These are phyloP conservation scores for Harlomillsia oculata DNA, from an alignment of 1,140 invertebrate species.

Conservation along the genomic window DNA sequence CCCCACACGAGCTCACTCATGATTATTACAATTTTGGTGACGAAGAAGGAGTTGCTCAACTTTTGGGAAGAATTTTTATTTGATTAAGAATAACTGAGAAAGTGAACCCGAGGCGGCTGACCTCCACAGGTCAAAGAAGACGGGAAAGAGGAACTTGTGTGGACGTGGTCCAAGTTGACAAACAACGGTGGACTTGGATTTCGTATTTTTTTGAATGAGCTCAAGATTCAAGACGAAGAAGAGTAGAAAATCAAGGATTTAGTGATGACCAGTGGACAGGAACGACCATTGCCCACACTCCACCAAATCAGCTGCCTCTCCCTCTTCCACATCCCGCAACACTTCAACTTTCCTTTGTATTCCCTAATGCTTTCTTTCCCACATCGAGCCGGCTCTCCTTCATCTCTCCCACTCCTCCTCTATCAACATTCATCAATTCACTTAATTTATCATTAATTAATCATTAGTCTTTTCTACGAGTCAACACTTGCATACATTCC, in stretches of 20 bases:
- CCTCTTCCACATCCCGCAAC: too few species aligned
- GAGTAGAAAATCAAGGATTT: background rate
- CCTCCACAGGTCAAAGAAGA: background rate
- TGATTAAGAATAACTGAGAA: background rate
- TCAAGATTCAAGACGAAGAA: background rate
- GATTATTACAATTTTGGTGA: background rate
- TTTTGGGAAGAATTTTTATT: background rate
- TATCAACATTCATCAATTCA: too few species aligned
- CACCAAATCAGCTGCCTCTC: too few species aligned
- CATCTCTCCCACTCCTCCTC: too few species aligned
- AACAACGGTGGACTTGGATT: background rate
- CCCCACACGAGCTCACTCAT: slow-evolving; percentile 80
- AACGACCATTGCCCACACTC: slow-evolving; percentile 13
- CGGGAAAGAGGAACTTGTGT: background rate
- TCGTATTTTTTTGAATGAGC: background rate
- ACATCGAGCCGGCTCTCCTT: too few species aligned
- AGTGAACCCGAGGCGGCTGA: background rate
- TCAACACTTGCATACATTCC: too few species aligned
- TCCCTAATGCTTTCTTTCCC: too few species aligned
- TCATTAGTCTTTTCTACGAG: too few species aligned
- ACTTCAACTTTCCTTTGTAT: too few species aligned
- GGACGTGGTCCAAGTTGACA: background rate
- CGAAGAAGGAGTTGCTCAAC: background rate
- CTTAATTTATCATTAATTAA: too few species aligned
- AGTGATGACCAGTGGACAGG: background rate